Evolutionary conservation across 35 echinoderm and acorn worm species (phyloP).

Genomic region (Strongylocentrotus purpuratus): DNA sequence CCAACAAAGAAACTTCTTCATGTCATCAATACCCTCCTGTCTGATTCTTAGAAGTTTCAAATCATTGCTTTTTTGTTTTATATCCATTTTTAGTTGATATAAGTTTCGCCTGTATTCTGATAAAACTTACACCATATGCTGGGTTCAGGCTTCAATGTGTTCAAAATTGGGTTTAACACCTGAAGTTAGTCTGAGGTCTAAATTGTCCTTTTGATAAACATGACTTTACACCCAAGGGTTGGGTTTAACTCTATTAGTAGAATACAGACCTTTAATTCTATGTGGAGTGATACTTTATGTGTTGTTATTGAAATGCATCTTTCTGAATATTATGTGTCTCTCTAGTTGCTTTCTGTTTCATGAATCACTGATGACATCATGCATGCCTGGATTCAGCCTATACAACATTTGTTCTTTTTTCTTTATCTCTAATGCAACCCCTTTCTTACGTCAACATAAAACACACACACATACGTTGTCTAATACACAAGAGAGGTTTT

Average conservation of each 20-base stretch:
- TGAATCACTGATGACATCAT: not conserved
- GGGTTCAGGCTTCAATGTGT: too few relatives aligned
- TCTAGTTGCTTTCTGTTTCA: not conserved
- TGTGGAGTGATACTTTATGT: not conserved
- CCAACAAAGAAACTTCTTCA: not conserved
- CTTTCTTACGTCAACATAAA: not conserved
- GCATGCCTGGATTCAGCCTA: not conserved
- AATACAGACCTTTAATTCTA: not conserved
- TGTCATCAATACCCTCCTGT: too few relatives aligned
- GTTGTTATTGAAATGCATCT: not conserved
- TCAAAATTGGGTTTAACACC: too few relatives aligned
- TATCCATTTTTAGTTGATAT: too few relatives aligned
- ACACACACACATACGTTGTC: not conserved
- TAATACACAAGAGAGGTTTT: too few relatives aligned
- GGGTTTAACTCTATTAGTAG: not conserved
- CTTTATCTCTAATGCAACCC: not conserved
- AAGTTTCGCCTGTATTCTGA: too few relatives aligned
- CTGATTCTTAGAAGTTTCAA: too few relatives aligned
- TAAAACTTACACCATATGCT: too few relatives aligned
- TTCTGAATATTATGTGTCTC: not conserved
- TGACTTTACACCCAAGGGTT: not conserved
- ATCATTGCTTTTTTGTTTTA: too few relatives aligned
- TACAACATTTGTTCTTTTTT: not conserved
- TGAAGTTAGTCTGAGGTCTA: too few relatives aligned
- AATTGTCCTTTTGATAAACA: not conserved